Conservation (phyloP, 1,140 invertebrate species). For the Diorhabda carinulata region DNA sequence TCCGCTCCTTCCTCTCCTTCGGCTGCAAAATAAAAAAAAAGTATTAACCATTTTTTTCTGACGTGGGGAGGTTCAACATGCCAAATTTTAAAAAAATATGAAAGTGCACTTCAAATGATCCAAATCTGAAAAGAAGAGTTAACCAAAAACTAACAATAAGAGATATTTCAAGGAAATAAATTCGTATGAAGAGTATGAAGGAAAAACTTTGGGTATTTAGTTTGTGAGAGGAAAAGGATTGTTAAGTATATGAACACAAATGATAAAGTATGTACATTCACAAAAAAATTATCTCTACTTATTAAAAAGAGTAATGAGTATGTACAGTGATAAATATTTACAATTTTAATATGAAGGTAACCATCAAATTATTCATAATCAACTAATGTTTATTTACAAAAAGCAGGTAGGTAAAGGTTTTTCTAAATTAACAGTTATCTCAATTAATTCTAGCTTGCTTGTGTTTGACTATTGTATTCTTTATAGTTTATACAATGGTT, state of each 20-base stretch:
- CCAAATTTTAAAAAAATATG: slow-evolving; percentile 23
- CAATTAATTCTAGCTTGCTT: too few species aligned
- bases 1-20: slow-evolving; percentile 33
- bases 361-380: too few species aligned
- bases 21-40: slow-evolving; percentile 31
- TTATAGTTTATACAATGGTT: too few species aligned
- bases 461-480: too few species aligned
- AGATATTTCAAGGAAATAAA: background rate
- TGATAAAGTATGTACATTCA: background rate
- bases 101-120: slow-evolving; percentile 29
- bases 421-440: too few species aligned
- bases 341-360: background rate
- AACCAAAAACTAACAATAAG: slow-evolving; percentile 16
- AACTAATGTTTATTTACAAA: too few species aligned
- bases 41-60: slow-evolving; percentile 15
- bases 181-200: background rate
- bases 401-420: too few species aligned
- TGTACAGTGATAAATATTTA: slow-evolving; percentile 1
- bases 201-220: background rate
- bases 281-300: background rate
- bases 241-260: background rate
- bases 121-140: slow-evolving; percentile 25
- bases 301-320: background rate
- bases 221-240: background rate
- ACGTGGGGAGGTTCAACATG: slow-evolving; percentile 18